These are phyloP conservation scores for Anguilla marmorata DNA, from an alignment of 2,797 vertebrate genomes.

Conservation along the genomic window DNA sequence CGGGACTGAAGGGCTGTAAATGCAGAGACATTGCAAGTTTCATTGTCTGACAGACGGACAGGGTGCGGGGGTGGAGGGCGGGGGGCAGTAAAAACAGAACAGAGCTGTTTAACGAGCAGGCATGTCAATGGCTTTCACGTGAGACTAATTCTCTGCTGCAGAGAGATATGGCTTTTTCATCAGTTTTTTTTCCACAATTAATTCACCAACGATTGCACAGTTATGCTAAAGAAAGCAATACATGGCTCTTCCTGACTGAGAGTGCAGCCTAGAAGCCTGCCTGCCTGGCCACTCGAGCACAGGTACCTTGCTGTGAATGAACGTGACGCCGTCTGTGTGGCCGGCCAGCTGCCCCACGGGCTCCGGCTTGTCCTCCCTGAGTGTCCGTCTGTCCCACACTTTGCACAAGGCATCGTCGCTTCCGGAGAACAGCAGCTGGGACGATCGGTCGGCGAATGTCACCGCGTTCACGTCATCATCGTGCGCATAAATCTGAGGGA, in stretches of 20 bases:
- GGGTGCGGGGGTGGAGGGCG: too few relatives aligned
- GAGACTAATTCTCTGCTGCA: background rate
- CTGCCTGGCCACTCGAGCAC: background rate
- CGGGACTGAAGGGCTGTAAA: background rate
- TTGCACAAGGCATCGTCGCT: conserved; percentile 91
- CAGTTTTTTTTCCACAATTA: background rate
- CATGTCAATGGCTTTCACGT: background rate
- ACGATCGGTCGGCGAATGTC: conserved; percentile 86
- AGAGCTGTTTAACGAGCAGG: background rate
- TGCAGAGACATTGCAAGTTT: background rate
- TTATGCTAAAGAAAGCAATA: background rate
- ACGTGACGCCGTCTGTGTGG: conserved; percentile 92
- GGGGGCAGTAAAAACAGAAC: background rate
- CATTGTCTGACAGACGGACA: background rate
- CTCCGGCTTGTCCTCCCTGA: conserved; percentile 86
- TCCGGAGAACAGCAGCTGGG: conserved; percentile 90
- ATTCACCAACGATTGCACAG: background rate
- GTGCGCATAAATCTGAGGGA: conserved; percentile 83
- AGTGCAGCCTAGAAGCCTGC: background rate
- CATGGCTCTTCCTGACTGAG: background rate
- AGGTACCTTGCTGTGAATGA: conserved; percentile 89
- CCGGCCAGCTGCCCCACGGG: conserved; percentile 89
- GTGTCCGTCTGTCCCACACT: conserved; percentile 90
- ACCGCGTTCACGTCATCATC: conserved; percentile 93
- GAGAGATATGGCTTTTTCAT: background rate